phyloP scores from a whole-genome alignment of 2,888 invertebrate species.

The Helicoverpa assulta region DNA sequence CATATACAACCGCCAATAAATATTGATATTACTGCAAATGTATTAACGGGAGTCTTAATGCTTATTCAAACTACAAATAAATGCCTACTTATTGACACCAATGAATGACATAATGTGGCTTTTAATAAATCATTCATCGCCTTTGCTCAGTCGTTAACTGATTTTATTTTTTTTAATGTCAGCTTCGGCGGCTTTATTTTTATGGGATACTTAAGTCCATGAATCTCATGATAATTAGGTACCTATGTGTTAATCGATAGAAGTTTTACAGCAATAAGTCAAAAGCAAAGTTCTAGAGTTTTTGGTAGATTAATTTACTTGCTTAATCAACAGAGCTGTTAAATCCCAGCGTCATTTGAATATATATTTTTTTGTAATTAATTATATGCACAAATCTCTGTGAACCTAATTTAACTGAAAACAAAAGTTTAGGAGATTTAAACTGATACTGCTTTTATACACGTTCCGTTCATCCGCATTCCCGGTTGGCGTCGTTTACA shows the following conservation, averaged over 20 bases:
- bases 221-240: constrained; percentile 12
- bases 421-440: constrained; percentile 34
- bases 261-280: constrained; percentile 1
- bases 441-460: constrained; percentile 39
- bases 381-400: not conserved
- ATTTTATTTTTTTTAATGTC: constrained; percentile 17
- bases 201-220: constrained; percentile 3
- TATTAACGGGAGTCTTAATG: constrained; percentile 13
- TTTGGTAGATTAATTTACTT: too few species aligned
- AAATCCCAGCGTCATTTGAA: too few species aligned
- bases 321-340: too few species aligned
- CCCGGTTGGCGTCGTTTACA: constrained; percentile 66
- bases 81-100: not conserved
- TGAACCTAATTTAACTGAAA: constrained; percentile 24
- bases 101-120: constrained; percentile 13
- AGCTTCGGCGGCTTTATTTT: constrained; percentile 10
- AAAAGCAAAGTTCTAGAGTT: not conserved
- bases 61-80: not conserved
- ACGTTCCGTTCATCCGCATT: constrained; percentile 76
- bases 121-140: constrained; percentile 17
- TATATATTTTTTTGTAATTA: too few species aligned
- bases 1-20: constrained; percentile 19
- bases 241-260: constrained; percentile 18
- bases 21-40: constrained; percentile 2
- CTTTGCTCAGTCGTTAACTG: constrained; percentile 3